phyloP scores from a whole-genome alignment of 2,113 vertebrate species.

The Lucifuga dentata region DNA sequence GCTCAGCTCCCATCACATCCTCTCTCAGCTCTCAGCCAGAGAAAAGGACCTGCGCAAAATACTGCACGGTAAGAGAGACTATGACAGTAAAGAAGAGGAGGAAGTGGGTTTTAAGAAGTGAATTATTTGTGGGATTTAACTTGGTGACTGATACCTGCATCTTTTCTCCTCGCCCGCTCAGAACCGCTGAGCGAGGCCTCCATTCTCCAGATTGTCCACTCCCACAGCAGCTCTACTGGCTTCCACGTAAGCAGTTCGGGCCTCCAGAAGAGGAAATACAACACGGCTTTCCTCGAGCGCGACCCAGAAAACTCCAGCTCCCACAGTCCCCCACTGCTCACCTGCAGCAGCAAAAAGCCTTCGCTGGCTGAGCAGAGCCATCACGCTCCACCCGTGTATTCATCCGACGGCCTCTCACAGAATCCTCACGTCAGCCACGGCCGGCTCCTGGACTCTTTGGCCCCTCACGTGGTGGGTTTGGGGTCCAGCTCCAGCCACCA shows the following conservation, averaged over 20 bases:
- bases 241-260: slow-evolving; percentile 70
- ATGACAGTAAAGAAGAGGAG: background rate
- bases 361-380: slow-evolving; percentile 81
- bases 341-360: slow-evolving; percentile 74
- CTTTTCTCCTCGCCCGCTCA: slow-evolving; percentile 61
- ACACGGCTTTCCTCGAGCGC: slow-evolving; percentile 90
- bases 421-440: slow-evolving; percentile 68
- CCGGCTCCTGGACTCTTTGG: slow-evolving; percentile 90
- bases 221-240: slow-evolving; percentile 86
- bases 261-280: slow-evolving; percentile 94
- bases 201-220: slow-evolving; percentile 93
- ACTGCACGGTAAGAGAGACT: slow-evolving; percentile 87
- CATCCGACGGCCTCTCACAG: slow-evolving; percentile 89
- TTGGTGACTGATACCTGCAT: background rate
- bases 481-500: slow-evolving; percentile 84
- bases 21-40: slow-evolving; percentile 92
- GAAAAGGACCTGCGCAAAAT: slow-evolving; percentile 94
- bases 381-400: slow-evolving; percentile 82
- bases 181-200: slow-evolving; percentile 90
- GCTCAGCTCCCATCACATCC: slow-evolving; percentile 94
- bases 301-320: slow-evolving; percentile 74
- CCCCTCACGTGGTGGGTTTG: slow-evolving; percentile 88
- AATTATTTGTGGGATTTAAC: background rate
- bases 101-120: background rate
- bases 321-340: slow-evolving; percentile 85